These are phyloP conservation scores for Caracal caracal DNA, from an alignment of 2,113 vertebrate genomes.

Conservation along the genomic window DNA sequence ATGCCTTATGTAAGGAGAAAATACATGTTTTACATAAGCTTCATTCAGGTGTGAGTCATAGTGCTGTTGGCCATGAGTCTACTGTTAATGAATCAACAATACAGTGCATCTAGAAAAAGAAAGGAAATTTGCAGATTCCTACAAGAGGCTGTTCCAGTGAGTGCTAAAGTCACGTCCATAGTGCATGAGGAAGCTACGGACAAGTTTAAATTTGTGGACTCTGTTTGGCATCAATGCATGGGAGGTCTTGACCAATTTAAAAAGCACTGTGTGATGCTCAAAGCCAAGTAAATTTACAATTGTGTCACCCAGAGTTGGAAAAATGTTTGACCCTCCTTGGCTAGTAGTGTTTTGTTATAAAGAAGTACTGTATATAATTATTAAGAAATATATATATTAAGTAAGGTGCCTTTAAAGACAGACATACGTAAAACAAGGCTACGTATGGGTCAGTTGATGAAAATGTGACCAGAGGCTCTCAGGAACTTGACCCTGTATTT, in stretches of 20 bases:
- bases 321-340: background rate
- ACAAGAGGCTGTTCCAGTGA: background rate
- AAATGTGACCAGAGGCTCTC: background rate
- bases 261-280: background rate
- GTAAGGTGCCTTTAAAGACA: background rate
- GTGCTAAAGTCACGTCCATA: background rate
- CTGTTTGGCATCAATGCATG: background rate
- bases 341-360: background rate
- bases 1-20: background rate
- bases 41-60: accelerated
- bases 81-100: background rate
- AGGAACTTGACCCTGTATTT: background rate
- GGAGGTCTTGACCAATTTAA: background rate
- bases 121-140: background rate
- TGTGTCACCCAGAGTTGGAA: background rate
- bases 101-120: background rate
- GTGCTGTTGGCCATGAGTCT: background rate
- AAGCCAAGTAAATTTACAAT: background rate
- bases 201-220: background rate
- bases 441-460: background rate
- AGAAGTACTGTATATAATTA: background rate
- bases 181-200: background rate
- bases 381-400: background rate
- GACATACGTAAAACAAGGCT: background rate
- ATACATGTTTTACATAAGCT: background rate